These are phyloP conservation scores for Octodonta nipae DNA, from an alignment of 2,888 invertebrate genomes.

Conservation along the genomic window DNA sequence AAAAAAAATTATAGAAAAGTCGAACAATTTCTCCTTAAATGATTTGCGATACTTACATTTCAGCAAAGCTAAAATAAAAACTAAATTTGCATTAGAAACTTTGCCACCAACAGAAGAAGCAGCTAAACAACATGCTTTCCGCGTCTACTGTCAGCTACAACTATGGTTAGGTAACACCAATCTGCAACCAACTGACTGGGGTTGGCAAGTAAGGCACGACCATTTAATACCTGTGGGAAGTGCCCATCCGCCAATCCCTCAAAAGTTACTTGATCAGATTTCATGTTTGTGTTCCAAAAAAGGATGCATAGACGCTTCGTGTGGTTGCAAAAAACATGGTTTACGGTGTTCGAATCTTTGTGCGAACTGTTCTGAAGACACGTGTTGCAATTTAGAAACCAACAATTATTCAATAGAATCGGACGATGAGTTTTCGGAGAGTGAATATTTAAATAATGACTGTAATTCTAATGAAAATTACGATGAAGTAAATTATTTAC, in stretches of 20 bases:
- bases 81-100: neutral
- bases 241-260: neutral
- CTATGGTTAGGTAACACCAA: too few relatives aligned
- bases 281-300: neutral
- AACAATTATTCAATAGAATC: too few relatives aligned
- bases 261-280: slow-evolving; percentile 1
- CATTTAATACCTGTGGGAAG: neutral
- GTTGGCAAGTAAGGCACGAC: slow-evolving; percentile 1
- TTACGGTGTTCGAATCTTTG: slow-evolving; percentile 1
- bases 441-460: neutral
- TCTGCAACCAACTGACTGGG: neutral
- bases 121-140: slow-evolving; percentile 1
- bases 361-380: neutral
- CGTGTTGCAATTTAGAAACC: neutral
- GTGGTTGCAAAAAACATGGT: slow-evolving; percentile 1
- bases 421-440: too few relatives aligned
- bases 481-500: neutral
- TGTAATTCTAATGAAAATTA: neutral
- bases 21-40: neutral
- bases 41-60: slow-evolving; percentile 1
- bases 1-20: neutral
- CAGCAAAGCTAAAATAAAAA: neutral
- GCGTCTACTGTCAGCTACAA: too few relatives aligned
- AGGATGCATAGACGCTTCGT: slow-evolving; percentile 1
- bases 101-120: slow-evolving; percentile 1